Evolutionary conservation across 2,113 vertebrate species (phyloP).

Genomic region (Rhombomys opimus): DNA sequence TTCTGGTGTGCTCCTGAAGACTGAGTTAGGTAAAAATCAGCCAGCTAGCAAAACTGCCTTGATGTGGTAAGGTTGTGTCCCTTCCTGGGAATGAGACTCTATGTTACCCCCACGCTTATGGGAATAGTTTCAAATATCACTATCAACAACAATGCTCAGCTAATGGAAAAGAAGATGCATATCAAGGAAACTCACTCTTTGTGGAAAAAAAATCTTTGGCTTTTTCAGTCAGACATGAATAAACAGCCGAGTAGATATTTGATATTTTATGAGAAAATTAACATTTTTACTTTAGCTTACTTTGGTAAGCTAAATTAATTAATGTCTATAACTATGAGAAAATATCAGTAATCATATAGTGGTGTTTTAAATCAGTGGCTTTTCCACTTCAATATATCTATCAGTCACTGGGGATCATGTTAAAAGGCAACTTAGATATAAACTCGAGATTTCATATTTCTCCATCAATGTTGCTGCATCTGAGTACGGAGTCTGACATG

Average conservation of each 20-base stretch:
- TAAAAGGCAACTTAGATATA: not conserved
- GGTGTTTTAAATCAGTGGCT: slow-evolving; percentile 46
- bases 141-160: not conserved
- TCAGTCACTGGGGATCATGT: not conserved
- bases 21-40: not conserved
- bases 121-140: slow-evolving; percentile 35
- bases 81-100: not conserved
- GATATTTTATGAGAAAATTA: slow-evolving; percentile 46
- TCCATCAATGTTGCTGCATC: not conserved
- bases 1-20: not conserved
- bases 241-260: slow-evolving; percentile 19
- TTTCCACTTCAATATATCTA: not conserved
- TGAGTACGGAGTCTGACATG: not conserved
- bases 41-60: not conserved
- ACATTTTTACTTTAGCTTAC: not conserved
- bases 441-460: not conserved
- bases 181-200: not conserved
- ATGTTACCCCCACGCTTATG: not conserved
- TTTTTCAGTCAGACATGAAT: not conserved
- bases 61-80: not conserved
- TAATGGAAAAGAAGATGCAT: slow-evolving; percentile 18
- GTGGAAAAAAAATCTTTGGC: not conserved
- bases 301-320: not conserved
- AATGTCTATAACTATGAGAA: not conserved
- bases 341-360: not conserved